Conservation (phyloP, 1,140 invertebrate genomes). For the honey bee (Apis mellifera) region Amel_HAv3.1 CM009938.2:11551501-11552000, state of each 20-base stretch:
- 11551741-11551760: not conserved
- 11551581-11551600: conserved; percentile 41
- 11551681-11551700: conserved; percentile 7
- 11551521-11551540: not conserved
- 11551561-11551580: conserved; percentile 11
- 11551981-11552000: not conserved
- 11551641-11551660: conserved; percentile 7
- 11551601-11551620: conserved; percentile 53
- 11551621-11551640: conserved; percentile 44
- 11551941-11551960: too few species aligned
- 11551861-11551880: not conserved
- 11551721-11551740: not conserved
- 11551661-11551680: not conserved
- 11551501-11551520: not conserved
- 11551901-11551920: not conserved
- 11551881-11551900: not conserved
- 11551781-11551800: not conserved
- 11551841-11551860: not conserved
- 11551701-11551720: not conserved
- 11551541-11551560: conserved; percentile 37
- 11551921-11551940: not conserved
- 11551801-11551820: not conserved
- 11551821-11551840: not conserved
- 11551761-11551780: not conserved
- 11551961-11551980: not conserved